A percentile compares a stretch with the other conserved stretches of the same genome.
phyloP scores from a whole-genome alignment of 2,113 vertebrate genomes.

The Ammospiza nelsoni region DNA sequence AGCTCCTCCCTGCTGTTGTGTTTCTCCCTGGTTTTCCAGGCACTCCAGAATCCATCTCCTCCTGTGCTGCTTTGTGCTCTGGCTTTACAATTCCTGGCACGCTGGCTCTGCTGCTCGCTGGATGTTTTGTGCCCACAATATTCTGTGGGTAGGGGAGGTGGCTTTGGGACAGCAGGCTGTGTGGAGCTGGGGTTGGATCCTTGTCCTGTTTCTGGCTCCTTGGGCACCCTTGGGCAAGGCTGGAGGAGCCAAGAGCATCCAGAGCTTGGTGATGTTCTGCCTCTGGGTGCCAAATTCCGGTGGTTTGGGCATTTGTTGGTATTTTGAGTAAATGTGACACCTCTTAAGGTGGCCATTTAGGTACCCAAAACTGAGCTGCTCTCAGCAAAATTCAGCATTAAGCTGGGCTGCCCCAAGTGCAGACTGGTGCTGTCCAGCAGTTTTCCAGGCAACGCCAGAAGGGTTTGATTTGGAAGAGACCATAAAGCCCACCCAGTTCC shows the following conservation, averaged over 20 bases:
- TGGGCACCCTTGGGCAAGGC: not conserved
- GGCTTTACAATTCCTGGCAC: accelerated
- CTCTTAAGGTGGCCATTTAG: not conserved
- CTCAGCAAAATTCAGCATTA: not conserved
- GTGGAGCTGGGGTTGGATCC: not conserved
- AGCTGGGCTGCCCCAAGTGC: not conserved
- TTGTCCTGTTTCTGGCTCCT: not conserved
- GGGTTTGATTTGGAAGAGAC: not conserved
- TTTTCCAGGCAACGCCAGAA: not conserved
- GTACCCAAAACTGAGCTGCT: not conserved
- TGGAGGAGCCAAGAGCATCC: not conserved
- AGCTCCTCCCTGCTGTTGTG: not conserved
- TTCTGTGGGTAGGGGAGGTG: not conserved
- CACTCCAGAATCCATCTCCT: not conserved
- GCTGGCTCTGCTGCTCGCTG: accelerated
- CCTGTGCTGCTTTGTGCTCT: not conserved
- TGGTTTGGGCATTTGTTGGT: not conserved
- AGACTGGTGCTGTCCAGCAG: not conserved
- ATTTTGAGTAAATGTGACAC: not conserved
- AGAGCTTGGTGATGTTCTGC: not conserved
- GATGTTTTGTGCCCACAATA: accelerated
- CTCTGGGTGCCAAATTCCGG: accelerated
- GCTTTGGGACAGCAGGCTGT: not conserved
- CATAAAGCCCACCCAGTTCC: too few species aligned
- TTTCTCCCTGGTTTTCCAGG: not conserved